Evolutionary conservation across 2,113 vertebrate genomes (phyloP).

Genomic region (Xenotilapia longispinis): DNA sequence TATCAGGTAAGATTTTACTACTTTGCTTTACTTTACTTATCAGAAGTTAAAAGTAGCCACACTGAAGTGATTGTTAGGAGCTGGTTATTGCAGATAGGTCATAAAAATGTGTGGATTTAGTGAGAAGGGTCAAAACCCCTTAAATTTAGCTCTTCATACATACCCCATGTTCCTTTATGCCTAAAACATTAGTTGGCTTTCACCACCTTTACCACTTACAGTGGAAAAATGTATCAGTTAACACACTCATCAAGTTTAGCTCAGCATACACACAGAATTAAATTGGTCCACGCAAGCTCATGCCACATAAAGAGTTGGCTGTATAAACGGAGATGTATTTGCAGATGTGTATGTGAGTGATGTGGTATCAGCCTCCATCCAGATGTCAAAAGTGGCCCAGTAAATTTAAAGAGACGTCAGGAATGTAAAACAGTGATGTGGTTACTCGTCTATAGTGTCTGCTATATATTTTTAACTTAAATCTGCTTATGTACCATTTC

Average conservation of each 20-base stretch:
- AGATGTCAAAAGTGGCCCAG: conserved; percentile 9
- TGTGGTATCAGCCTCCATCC: conserved; percentile 39
- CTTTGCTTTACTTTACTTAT: background rate
- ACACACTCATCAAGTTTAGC: background rate
- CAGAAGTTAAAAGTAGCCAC: background rate
- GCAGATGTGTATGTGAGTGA: conserved; percentile 31
- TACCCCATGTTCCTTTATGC: background rate
- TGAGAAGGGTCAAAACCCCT: background rate
- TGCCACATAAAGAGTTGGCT: background rate
- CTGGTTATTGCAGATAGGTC: background rate
- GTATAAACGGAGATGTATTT: conserved; percentile 1
- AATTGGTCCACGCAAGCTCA: background rate
- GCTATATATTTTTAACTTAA: background rate
- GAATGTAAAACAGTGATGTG: conserved; percentile 14
- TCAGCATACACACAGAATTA: background rate
- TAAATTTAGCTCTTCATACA: background rate
- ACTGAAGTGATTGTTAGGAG: background rate
- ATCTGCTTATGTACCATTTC: background rate
- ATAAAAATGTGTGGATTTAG: background rate
- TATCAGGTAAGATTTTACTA: conserved; percentile 83
- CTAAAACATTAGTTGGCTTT: background rate
- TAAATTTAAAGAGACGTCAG: conserved; percentile 3
- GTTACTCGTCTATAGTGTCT: background rate
- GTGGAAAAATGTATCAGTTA: background rate
- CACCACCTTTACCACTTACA: background rate